These are phyloP conservation scores for Drosophila ironensis DNA, from an alignment of 1,140 invertebrate species.

Conservation along the genomic window DNA sequence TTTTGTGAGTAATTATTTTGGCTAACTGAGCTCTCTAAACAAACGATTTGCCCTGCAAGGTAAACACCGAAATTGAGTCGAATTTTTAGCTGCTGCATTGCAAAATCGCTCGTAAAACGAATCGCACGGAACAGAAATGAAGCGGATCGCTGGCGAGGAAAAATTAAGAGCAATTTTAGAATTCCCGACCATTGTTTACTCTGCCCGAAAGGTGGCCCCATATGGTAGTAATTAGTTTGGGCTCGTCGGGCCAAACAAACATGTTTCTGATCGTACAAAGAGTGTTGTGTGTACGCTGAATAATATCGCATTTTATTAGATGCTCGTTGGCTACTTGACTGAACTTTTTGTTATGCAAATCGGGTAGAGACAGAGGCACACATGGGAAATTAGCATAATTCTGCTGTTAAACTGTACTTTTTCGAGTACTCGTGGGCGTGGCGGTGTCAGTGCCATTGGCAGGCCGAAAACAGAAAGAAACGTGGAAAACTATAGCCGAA, in stretches of 20 bases:
- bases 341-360: slow-evolving; percentile 69
- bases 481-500: slow-evolving; percentile 41
- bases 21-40: not conserved
- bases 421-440: slow-evolving; percentile 41
- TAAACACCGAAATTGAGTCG: slow-evolving; percentile 16
- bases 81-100: slow-evolving; percentile 1
- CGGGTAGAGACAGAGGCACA: slow-evolving; percentile 24
- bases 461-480: slow-evolving; percentile 20
- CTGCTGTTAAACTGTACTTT: slow-evolving; percentile 44
- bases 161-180: slow-evolving; percentile 3
- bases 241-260: slow-evolving; percentile 25
- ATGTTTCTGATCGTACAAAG: not conserved
- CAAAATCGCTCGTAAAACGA: slow-evolving; percentile 33
- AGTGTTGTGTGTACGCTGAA: slow-evolving; percentile 10
- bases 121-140: slow-evolving; percentile 37
- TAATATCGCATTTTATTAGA: slow-evolving; percentile 31
- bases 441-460: slow-evolving; percentile 18
- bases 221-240: slow-evolving; percentile 56
- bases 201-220: slow-evolving; percentile 47
- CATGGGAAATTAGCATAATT: slow-evolving; percentile 41
- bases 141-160: slow-evolving; percentile 12
- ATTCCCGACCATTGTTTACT: slow-evolving; percentile 49
- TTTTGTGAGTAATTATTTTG: not conserved
- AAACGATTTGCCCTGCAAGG: slow-evolving; percentile 6
- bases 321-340: slow-evolving; percentile 15